Evolutionary conservation across 2,888 invertebrate genomes (phyloP).

Genomic region (Chromoteleia sp.): DNA sequence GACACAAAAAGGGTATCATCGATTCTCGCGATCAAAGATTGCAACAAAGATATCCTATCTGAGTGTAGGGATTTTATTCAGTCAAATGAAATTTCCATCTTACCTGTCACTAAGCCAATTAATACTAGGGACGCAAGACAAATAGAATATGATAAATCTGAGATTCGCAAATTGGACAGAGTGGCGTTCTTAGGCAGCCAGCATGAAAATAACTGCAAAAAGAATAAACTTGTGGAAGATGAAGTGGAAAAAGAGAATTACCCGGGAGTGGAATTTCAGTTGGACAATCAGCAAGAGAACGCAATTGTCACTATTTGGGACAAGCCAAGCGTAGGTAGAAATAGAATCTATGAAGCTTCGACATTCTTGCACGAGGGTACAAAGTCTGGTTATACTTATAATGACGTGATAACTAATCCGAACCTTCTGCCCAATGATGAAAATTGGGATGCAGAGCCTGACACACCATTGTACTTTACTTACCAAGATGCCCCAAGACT

Average conservation of each 20-base stretch:
- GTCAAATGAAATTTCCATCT: constrained; percentile 29
- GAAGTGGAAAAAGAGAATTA: not conserved
- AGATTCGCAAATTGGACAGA: too few relatives aligned
- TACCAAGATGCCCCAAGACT: constrained; percentile 3
- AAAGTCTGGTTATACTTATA: not conserved
- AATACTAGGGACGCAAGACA: too few relatives aligned
- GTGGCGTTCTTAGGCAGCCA: not conserved
- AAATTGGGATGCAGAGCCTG: constrained; percentile 37
- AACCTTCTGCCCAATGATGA: constrained; percentile 7
- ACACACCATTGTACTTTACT: not conserved
- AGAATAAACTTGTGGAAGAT: not conserved
- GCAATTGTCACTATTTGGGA: constrained; percentile 14
- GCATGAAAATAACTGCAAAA: not conserved
- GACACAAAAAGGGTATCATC: not conserved
- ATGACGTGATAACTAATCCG: not conserved
- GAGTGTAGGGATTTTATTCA: not conserved
- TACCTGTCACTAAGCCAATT: not conserved
- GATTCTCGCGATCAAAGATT: too few relatives aligned
- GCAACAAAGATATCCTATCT: not conserved
- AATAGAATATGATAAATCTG: too few relatives aligned
- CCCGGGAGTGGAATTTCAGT: not conserved
- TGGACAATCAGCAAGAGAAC: not conserved
- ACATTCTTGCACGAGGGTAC: not conserved
- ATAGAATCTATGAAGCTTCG: constrained; percentile 23
- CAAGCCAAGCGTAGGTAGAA: constrained; percentile 8